phyloP scores from a whole-genome alignment of 2,113 vertebrate species.

The Daboia siamensis region DNA sequence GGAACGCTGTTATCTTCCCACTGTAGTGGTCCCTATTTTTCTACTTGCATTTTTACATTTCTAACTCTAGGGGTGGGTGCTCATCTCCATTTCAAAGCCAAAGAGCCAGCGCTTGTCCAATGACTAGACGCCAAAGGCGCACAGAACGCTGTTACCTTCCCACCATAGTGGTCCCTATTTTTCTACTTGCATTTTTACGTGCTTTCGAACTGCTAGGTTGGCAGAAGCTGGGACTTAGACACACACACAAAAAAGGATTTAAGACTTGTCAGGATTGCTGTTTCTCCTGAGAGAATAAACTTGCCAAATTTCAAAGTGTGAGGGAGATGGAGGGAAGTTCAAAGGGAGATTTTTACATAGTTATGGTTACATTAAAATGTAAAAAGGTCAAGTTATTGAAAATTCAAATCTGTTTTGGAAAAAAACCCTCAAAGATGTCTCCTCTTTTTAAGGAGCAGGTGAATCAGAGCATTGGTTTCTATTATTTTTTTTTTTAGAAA shows the following conservation, averaged over 20 bases:
- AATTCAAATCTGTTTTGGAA: neutral
- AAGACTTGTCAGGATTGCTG: neutral
- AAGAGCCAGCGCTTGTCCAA: too few species aligned
- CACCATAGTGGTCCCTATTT: too few species aligned
- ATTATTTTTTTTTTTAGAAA: neutral
- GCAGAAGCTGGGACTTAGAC: neutral
- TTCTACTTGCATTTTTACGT: too few species aligned
- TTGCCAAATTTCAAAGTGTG: neutral
- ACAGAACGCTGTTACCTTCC: too few species aligned
- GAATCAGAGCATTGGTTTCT: constrained; percentile 12
- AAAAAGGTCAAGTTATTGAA: neutral
- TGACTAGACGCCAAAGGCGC: too few species aligned
- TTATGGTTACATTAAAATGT: neutral
- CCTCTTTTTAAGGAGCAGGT: neutral
- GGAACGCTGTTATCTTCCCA: too few species aligned
- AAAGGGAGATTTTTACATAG: neutral
- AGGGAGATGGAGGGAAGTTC: neutral
- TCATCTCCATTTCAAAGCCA: too few species aligned
- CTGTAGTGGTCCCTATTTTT: too few species aligned
- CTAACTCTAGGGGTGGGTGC: too few species aligned
- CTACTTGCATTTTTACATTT: too few species aligned
- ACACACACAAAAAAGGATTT: neutral
- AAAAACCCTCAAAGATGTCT: constrained; percentile 29
- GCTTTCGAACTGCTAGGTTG: too few species aligned
- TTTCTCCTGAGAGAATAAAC: neutral